Percentiles rank a stretch among this genome's conserved stretches.
Conservation (phyloP, 1,140 invertebrate species). For the Microplitis mediator region DNA sequence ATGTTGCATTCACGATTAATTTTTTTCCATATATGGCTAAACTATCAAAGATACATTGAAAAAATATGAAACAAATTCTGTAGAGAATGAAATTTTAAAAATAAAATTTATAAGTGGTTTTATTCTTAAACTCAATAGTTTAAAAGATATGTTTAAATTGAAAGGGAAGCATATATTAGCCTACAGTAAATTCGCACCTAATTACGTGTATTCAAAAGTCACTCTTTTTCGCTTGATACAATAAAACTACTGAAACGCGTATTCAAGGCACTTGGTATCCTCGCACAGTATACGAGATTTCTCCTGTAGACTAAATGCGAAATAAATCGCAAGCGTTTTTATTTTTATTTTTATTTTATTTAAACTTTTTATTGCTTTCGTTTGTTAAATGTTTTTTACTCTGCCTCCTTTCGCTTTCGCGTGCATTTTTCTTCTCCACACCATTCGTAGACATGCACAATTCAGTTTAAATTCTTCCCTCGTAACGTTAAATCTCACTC, state of each 20-base stretch:
- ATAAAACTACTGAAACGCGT: slow-evolving; percentile 22
- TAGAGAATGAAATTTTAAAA: too few relatives aligned
- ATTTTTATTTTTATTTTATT: slow-evolving; percentile 14
- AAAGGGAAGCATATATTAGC: not conserved
- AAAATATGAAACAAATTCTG: too few relatives aligned
- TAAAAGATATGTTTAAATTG: slow-evolving; percentile 4
- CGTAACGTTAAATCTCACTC: slow-evolving; percentile 15
- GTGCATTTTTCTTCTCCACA: slow-evolving; percentile 7
- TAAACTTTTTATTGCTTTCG: not conserved
- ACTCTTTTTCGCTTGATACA: not conserved
- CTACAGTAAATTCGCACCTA: slow-evolving; percentile 10
- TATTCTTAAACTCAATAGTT: too few relatives aligned
- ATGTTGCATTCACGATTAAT: too few relatives aligned
- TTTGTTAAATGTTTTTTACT: slow-evolving; percentile 12
- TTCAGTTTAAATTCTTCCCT: slow-evolving; percentile 33
- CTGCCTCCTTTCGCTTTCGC: slow-evolving; percentile 14
- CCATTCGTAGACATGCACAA: slow-evolving; percentile 27
- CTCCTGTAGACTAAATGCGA: slow-evolving; percentile 25
- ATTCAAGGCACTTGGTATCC: slow-evolving; percentile 22
- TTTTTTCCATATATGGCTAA: too few relatives aligned
- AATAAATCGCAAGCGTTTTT: slow-evolving; percentile 29
- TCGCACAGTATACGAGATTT: not conserved
- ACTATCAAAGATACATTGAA: too few relatives aligned
- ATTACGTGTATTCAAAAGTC: slow-evolving; percentile 30
- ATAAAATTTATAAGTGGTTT: too few relatives aligned